phyloP scores from a whole-genome alignment of 2,888 invertebrate genomes.

The Hyalella azteca region DNA sequence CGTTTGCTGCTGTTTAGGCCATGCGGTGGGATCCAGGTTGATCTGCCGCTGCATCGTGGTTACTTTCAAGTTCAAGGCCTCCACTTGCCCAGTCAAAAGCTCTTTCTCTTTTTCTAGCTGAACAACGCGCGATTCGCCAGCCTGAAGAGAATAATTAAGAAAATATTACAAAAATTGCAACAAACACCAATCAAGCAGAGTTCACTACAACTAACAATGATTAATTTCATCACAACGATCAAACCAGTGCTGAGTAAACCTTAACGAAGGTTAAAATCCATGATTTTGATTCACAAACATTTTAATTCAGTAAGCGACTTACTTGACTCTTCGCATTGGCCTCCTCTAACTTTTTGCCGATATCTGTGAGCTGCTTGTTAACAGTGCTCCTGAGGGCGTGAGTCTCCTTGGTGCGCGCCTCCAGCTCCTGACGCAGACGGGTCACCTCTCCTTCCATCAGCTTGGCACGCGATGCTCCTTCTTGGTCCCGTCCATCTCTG shows the following conservation, averaged over 20 bases:
- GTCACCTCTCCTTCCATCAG: slow-evolving; percentile 45
- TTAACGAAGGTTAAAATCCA: no score
- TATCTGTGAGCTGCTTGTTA: slow-evolving; percentile 1
- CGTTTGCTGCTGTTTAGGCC: not conserved
- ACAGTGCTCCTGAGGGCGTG: not conserved
- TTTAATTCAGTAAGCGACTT: no score
- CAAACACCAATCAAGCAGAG: no score
- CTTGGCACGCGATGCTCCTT: slow-evolving; percentile 1
- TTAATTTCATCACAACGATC: no score
- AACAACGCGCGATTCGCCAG: slow-evolving; percentile 46
- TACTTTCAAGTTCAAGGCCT: slow-evolving; percentile 48
- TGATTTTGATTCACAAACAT: no score
- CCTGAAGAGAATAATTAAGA: no score
- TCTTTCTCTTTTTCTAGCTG: slow-evolving; percentile 53
- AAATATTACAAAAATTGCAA: no score
- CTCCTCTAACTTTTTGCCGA: slow-evolving; percentile 3
- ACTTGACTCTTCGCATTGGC: slow-evolving; percentile 12
- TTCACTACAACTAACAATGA: no score
- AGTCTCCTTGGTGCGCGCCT: slow-evolving; percentile 40
- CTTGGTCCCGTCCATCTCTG: slow-evolving; percentile 30
- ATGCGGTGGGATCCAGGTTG: not conserved
- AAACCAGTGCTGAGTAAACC: no score
- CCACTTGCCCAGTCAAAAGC: slow-evolving; percentile 43
- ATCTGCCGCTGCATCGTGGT: slow-evolving; percentile 48
- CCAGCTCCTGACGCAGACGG: slow-evolving; percentile 45